These are phyloP conservation scores for Dynastes maya DNA, from an alignment of 2,888 invertebrate species.

Conservation along the genomic window DNA sequence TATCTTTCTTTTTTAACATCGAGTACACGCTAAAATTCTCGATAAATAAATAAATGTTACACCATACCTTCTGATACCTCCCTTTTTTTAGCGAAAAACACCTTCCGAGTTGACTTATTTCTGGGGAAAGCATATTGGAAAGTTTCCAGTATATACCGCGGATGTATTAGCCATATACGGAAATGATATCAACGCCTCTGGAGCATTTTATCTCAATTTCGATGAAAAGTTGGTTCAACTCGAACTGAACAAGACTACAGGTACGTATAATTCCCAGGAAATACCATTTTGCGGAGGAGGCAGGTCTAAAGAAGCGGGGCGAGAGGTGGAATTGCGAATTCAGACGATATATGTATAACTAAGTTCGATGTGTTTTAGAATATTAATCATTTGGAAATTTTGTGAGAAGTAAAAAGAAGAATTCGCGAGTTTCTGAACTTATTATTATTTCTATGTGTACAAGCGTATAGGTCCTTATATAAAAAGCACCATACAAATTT, in stretches of 20 bases:
- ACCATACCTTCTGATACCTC: neutral
- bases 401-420: too few species aligned
- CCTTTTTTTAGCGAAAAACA: slow-evolving; percentile 71
- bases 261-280: slow-evolving; percentile 67
- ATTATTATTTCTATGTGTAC: neutral
- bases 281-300: slow-evolving; percentile 10
- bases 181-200: slow-evolving; percentile 75
- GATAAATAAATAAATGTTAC: slow-evolving; percentile 4
- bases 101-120: slow-evolving; percentile 75
- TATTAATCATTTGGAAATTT: too few species aligned
- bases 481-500: neutral
- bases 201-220: slow-evolving; percentile 75
- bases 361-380: too few species aligned
- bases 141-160: slow-evolving; percentile 73
- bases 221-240: slow-evolving; percentile 75
- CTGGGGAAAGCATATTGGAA: slow-evolving; percentile 71
- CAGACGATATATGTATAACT: slow-evolving; percentile 2
- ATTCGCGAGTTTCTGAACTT: too few species aligned
- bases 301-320: neutral
- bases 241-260: slow-evolving; percentile 80
- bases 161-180: slow-evolving; percentile 76
- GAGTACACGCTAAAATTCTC: neutral
- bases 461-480: neutral
- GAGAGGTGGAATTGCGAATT: neutral
- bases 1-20: neutral